phyloP scores from a whole-genome alignment of 2,113 vertebrate genomes.

The Corythaeola cristata region DNA sequence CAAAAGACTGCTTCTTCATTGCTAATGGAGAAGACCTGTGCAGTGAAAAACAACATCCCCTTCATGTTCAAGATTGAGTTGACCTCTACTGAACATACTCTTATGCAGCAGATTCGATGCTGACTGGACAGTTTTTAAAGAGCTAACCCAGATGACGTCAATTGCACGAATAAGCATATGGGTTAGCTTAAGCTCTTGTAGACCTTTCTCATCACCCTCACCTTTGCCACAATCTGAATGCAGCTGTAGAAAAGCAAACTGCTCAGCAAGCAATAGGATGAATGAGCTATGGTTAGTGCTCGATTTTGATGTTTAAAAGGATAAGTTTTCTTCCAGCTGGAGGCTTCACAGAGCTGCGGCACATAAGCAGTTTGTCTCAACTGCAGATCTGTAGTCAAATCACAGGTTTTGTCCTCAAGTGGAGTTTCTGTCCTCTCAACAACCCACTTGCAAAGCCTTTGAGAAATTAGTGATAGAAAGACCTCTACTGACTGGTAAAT shows the following conservation, averaged over 20 bases:
- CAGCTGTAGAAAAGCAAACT: neutral
- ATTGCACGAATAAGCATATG: neutral
- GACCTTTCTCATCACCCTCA: neutral
- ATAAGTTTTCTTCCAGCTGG: neutral
- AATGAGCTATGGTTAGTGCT: neutral
- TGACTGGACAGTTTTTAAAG: neutral
- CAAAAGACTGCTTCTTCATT: neutral
- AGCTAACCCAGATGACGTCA: neutral
- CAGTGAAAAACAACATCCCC: neutral
- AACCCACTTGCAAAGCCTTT: neutral
- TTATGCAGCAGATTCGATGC: neutral
- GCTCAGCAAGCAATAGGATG: neutral
- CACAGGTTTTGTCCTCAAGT: neutral
- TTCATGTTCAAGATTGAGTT: neutral
- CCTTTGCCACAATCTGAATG: neutral
- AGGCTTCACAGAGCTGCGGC: neutral
- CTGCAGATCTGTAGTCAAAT: neutral
- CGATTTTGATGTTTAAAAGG: neutral
- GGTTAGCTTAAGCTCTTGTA: neutral
- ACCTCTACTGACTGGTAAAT: neutral
- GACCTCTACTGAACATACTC: neutral
- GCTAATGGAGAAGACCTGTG: neutral
- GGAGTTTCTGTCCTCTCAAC: neutral
- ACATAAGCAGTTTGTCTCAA: neutral
- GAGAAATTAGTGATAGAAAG: neutral